These are phyloP conservation scores for Blastobasis lacticolella DNA, from an alignment of 2,888 invertebrate genomes.

Conservation along the genomic window DNA sequence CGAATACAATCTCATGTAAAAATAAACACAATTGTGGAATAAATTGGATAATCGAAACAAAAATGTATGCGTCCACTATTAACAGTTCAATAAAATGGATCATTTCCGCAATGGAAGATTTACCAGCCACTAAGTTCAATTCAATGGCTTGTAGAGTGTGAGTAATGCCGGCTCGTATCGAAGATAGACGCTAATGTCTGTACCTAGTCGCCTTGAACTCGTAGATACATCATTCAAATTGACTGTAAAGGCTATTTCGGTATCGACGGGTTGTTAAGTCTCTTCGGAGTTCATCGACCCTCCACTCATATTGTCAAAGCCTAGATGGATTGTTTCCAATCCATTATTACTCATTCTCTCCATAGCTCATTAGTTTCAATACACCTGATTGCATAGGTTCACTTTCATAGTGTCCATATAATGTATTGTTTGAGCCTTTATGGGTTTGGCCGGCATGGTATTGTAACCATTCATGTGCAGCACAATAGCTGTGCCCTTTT, in stretches of 20 bases:
- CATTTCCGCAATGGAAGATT: too few species aligned
- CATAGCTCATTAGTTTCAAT: conserved; percentile 1
- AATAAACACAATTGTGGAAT: too few species aligned
- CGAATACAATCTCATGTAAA: too few species aligned
- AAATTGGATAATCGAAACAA: too few species aligned
- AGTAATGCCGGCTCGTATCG: conserved; percentile 12
- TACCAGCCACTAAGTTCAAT: too few species aligned
- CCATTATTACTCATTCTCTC: conserved; percentile 4
- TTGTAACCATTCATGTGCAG: conserved; percentile 41
- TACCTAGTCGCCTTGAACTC: conserved; percentile 55
- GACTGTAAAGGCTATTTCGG: conserved; percentile 37
- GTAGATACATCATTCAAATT: conserved; percentile 35
- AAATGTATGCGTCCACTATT: too few species aligned
- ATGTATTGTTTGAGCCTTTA: conserved; percentile 39
- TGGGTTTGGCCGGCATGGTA: conserved; percentile 44
- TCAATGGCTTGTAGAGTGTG: conserved; percentile 10
- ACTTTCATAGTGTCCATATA: conserved; percentile 30
- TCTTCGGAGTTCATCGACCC: conserved; percentile 22
- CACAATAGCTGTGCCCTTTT: conserved; percentile 43
- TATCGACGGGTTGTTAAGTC: conserved; percentile 19
- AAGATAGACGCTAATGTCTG: conserved; percentile 20
- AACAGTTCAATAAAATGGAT: too few species aligned
- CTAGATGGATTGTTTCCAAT: not conserved
- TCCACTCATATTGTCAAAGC: conserved; percentile 5
- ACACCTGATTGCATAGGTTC: conserved; percentile 18